These are phyloP conservation scores for Bergia sp. DNA, from an alignment of 92 coral and sea anemone genomes.

Conservation along the genomic window DNA sequence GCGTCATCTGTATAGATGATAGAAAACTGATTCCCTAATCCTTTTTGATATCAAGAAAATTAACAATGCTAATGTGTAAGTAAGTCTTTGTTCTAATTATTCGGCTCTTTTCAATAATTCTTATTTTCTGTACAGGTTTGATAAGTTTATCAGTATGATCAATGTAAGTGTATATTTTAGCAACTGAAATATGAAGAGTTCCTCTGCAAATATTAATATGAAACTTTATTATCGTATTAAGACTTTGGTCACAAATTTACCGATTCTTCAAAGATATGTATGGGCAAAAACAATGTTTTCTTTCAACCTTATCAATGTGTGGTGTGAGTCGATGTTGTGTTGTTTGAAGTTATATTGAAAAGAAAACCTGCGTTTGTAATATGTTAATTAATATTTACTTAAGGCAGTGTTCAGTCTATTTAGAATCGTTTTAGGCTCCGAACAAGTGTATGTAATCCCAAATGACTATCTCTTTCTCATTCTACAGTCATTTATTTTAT, in stretches of 20 bases:
- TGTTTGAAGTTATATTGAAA: neutral
- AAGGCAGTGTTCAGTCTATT: slow-evolving; percentile 12
- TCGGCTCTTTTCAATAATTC: neutral
- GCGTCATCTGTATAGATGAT: neutral
- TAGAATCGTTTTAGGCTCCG: slow-evolving; percentile 15
- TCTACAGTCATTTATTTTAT: neutral
- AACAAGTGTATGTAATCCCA: neutral
- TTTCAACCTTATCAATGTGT: neutral
- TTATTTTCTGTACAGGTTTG: neutral
- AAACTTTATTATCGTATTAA: neutral
- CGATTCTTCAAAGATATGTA: neutral
- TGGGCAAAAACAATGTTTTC: neutral
- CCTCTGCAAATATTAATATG: neutral
- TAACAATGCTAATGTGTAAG: neutral
- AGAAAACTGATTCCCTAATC: neutral
- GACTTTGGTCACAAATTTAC: neutral
- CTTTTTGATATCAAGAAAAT: neutral
- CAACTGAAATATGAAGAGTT: slow-evolving; percentile 24
- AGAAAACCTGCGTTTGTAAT: neutral
- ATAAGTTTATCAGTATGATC: neutral
- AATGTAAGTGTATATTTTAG: neutral
- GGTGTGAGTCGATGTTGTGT: neutral
- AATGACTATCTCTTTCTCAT: slow-evolving; percentile 2
- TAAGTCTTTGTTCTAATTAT: neutral
- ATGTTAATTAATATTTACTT: slow-evolving; percentile 7